Evolutionary conservation across 2,113 vertebrate genomes (phyloP), one percentile per base, ranked within the genome.

Genomic region (Lates calcarifer): DNA sequence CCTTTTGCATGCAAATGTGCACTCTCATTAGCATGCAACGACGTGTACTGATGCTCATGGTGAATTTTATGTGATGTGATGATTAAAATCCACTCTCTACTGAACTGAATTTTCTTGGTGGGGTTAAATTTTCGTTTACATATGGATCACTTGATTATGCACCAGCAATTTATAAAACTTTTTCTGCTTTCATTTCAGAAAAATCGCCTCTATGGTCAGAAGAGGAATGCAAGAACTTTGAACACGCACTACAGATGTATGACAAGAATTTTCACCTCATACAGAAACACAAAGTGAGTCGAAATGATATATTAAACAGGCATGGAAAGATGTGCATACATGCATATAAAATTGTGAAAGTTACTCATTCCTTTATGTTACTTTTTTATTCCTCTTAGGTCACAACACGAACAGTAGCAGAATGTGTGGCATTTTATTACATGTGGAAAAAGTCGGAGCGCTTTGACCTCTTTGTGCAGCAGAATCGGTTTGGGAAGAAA

Each of bases 401-500:
- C 81, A 95, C 95, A 85, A 97, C 96, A 71, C 95, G 97, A 90
- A 97, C 97, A 3, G 98, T 99, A 74, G 96, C 98, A 45, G 98
- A 99, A 89, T 99, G 98, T 91, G 98, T 99, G 31, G 97, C 98
- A 8, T 99, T 99, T 93, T 99, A 99, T 85, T 99, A 99, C 86
- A 98, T 98, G 96, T 99, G 98, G 98, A 99, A 99, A 18, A 99
- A 99, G 91, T 99, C 98, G 0, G 98, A 99, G 90, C 97, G 98
- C 53, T 98, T 99, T 2, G 98, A 99, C 92, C 95, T 96, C 86
- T 99, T 99, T 84, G 98, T 98, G 83, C 98, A 99, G 86, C 98
- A 99, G 93, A 99, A 97, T 86, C 95, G 96, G 64, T 99, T 99
- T 84, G 97, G 98, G 78, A 99, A 99, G 94, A 99, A 99, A 92